These are phyloP conservation scores for Epiblema foenella DNA, from an alignment of 2,888 invertebrate genomes.

Conservation along the genomic window DNA sequence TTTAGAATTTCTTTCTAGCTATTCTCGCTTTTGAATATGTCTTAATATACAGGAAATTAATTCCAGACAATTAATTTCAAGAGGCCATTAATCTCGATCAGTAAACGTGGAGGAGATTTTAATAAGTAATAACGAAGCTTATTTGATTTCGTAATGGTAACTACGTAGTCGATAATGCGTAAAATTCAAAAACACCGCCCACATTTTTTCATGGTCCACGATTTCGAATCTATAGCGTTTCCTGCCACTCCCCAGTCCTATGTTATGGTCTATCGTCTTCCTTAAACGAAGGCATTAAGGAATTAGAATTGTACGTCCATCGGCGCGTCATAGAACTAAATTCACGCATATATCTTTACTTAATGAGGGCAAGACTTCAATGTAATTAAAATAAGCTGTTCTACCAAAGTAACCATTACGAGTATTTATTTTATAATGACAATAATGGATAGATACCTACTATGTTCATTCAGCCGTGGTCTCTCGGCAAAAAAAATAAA, in stretches of 20 bases:
- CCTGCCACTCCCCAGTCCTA: slow-evolving; percentile 37
- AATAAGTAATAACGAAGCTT: slow-evolving; percentile 3
- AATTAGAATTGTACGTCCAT: slow-evolving; percentile 29
- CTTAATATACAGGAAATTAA: slow-evolving; percentile 3
- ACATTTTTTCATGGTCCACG: slow-evolving; percentile 43
- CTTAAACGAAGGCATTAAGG: slow-evolving; percentile 38
- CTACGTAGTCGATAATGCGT: slow-evolving; percentile 37
- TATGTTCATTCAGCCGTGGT: no score
- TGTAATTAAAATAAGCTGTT: slow-evolving; percentile 7
- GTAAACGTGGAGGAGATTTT: slow-evolving; percentile 14
- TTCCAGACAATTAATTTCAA: neutral
- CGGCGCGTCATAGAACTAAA: slow-evolving; percentile 18
- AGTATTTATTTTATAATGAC: no score
- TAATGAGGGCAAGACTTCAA: slow-evolving; percentile 16
- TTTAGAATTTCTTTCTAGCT: slow-evolving; percentile 10
- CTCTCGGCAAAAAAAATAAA: no score
- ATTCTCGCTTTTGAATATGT: neutral
- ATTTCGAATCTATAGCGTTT: slow-evolving; percentile 39
- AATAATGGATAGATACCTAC: no score
- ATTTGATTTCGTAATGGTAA: slow-evolving; percentile 19
- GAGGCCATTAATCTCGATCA: slow-evolving; percentile 5
- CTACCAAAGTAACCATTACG: neutral
- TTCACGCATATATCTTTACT: neutral
- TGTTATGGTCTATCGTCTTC: slow-evolving; percentile 41
- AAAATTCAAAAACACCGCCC: slow-evolving; percentile 41